Evolutionary conservation across 2,888 invertebrate species (phyloP).

Genomic region (Patella caerulea): DNA sequence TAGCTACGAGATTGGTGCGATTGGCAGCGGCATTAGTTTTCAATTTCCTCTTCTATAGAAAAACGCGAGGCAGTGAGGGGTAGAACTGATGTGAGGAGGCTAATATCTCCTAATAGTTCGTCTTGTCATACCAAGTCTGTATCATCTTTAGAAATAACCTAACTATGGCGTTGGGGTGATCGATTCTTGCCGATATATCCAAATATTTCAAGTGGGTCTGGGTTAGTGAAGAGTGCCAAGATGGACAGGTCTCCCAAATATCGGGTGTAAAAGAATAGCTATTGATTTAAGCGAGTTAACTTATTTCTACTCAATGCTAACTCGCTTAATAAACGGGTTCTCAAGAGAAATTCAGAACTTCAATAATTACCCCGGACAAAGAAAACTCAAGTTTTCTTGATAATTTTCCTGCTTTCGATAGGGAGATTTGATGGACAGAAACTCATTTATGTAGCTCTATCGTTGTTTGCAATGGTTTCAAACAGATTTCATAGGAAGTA

Average conservation of each 20-base stretch:
- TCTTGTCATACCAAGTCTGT: not conserved
- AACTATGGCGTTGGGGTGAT: not conserved
- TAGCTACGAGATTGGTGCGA: conserved; percentile 21
- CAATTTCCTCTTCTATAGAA: conserved; percentile 25
- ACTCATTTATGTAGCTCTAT: too few species aligned
- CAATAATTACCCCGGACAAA: not conserved
- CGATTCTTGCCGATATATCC: not conserved
- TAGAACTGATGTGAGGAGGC: not conserved
- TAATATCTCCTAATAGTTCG: not conserved
- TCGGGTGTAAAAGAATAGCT: not conserved
- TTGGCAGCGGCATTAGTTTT: conserved; percentile 27
- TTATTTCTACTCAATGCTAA: not conserved
- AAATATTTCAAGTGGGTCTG: conserved; percentile 5
- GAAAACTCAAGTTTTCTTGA: conserved; percentile 4
- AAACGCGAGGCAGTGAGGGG: not conserved
- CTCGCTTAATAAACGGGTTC: not conserved
- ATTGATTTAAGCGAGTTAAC: conserved; percentile 7
- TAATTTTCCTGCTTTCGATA: not conserved
- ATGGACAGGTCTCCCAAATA: conserved; percentile 8
- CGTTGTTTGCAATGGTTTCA: not conserved
- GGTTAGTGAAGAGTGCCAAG: not conserved
- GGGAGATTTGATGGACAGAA: too few species aligned
- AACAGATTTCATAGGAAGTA: conserved; percentile 5
- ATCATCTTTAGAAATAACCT: not conserved
- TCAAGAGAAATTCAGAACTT: not conserved